phyloP scores from a whole-genome alignment of 2,797 vertebrate species.

The Cynopterus sphinx region DNA sequence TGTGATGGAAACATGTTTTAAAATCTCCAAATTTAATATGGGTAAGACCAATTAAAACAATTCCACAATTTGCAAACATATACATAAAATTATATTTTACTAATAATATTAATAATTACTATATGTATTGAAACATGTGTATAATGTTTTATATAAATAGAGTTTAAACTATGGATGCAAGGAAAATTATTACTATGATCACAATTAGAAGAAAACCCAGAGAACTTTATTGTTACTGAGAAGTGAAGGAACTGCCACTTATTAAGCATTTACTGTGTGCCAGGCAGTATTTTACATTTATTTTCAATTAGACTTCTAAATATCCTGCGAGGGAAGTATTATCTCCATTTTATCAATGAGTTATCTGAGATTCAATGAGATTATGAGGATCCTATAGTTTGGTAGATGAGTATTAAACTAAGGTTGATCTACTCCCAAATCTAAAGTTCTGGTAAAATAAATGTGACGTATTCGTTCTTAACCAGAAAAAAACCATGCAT shows the following conservation, averaged over 20 bases:
- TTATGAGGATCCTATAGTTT: background rate
- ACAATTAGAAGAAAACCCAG: background rate
- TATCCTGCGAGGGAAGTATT: background rate
- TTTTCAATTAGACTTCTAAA: background rate
- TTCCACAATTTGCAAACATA: background rate
- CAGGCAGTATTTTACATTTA: background rate
- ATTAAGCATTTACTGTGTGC: background rate
- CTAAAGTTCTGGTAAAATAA: background rate
- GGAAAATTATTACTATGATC: background rate
- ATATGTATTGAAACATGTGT: background rate
- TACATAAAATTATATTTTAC: background rate
- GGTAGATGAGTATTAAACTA: background rate
- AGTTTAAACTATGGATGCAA: background rate
- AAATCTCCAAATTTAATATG: background rate
- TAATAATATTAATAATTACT: background rate
- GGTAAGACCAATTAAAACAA: background rate
- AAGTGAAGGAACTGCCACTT: background rate
- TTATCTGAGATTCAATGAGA: background rate
- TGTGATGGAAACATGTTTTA: background rate
- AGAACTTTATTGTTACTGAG: background rate
- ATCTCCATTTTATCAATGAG: background rate
- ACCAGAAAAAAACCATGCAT: background rate
- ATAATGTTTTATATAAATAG: background rate
- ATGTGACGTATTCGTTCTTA: background rate
- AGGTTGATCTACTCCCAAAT: background rate